Base-by-base conservation (phyloP, 2,113 vertebrate species). In the Thomomys bottae region DNA sequence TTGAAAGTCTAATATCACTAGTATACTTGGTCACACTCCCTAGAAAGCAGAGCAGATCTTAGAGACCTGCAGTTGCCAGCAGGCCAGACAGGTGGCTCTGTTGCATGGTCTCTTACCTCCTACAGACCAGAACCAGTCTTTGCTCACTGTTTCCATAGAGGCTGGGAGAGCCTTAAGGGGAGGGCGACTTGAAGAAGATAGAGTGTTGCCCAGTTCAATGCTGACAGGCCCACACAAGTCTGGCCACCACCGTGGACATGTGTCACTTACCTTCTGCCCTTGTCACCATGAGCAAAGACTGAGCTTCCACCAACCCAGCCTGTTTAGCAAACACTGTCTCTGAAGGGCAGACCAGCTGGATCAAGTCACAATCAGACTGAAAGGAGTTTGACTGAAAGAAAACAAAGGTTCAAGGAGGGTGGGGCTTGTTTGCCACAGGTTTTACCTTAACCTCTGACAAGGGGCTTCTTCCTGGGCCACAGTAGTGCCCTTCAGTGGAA, bases 271-370 rank as follows among this genome's bases (percentile, higher is more conserved):
- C 28, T 84, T 79, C 5, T 20, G 87, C 3, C 36, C 83, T 92
- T 91, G 87, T 84, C 87, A 93, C 92, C 84, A 71, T 94, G 42
- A 91, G 81, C 92, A 96, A 95, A 96, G 85, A 94, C 86, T 45
- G 17, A 83, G 36, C 1, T 14, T 4, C 38, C 84, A 94, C 93
- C 88, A 90, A 94, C 90, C 95, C 93, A 95, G 93, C 97, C 96
- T 94, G 93, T 93, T 97, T 78, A 95, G 95, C 96, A 97, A 97
- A 97, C 86, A 94, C 59, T 32, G 40, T 38, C 72, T 91, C 92
- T 82, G 49, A 80, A 88, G 82, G 61, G 34, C 32, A 42, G 76
- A 45, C 54, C 15, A 5, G n/a, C 73, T 79, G 11, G 49, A 10
- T 63, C 6, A 81, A 76, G 5, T 5, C 18, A 26, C 1, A 26